Evolutionary conservation across 2,113 vertebrate genomes (phyloP).

Genomic region (Eidolon helvum): DNA sequence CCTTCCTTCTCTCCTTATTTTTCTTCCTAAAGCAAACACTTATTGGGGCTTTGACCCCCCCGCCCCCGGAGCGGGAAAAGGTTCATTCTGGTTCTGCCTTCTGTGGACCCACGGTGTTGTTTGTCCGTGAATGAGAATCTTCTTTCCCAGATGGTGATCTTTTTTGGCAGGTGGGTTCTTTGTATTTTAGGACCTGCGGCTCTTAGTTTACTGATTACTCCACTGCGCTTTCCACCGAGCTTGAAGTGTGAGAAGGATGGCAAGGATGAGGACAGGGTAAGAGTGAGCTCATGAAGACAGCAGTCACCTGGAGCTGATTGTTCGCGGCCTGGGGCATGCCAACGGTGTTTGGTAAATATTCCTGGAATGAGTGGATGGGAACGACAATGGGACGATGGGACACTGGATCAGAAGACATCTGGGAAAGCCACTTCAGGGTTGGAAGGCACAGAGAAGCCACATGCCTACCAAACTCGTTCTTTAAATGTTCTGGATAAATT

Average conservation of each 20-base stretch:
- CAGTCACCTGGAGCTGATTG: background rate
- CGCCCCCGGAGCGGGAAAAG: background rate
- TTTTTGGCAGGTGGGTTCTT: background rate
- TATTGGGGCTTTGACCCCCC: background rate
- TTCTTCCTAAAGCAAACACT: background rate
- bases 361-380: background rate
- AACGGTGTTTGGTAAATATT: background rate
- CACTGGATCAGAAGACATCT: background rate
- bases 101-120: background rate
- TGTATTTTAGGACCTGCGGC: background rate
- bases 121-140: background rate
- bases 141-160: background rate
- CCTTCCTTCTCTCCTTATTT: background rate
- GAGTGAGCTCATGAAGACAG: background rate
- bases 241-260: background rate
- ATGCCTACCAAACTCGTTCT: background rate
- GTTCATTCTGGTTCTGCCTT: background rate
- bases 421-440: background rate
- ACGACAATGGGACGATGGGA: no score
- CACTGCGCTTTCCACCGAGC: background rate
- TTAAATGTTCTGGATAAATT: background rate
- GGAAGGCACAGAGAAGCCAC: background rate
- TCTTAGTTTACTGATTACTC: background rate
- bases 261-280: background rate
- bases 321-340: fast-evolving